Evolutionary conservation across 1,140 invertebrate genomes (phyloP), one percentile per base, ranked within the genome.

Genomic region (Asbolus verrucosus): DNA sequence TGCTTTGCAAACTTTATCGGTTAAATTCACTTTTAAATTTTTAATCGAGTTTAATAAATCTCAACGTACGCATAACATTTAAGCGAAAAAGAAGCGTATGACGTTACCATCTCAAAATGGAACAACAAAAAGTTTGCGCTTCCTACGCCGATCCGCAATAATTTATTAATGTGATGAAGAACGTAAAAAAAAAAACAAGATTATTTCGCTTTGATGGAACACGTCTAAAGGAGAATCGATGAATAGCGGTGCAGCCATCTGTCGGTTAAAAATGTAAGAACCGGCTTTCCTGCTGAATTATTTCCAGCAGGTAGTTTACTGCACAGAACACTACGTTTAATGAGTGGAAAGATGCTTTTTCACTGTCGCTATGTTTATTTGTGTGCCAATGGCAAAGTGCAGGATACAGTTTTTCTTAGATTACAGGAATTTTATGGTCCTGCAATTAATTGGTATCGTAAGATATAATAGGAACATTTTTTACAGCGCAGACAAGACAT

Each of bases 281-380:
- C 39, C 61, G 33, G 4, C 16, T 16, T 63, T 63, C 61, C 60
- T 63, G 61, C 61, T 63, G 36, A 63, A 63, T 63, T 63, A 63
- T 63, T 63, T 63, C 61, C 61, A 63, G 61, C 61, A 63, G 61
- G 61, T 63, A 63, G 61, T 39, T 63, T 39, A 39, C 61, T 63
- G 33, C 38, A 38, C 6, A 24, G 46, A 54, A 24, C 38, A 63
- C 61, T 38, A 63, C 18, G 39, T 63, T 63, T 63, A 63, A 63
- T 63, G 61, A 63, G 46, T 54, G 21, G 16, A 21, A 13, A 24
- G 46, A 24, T 13, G 24, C n/a, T 24, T 24, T 31, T 54, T 54
- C 21, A 13, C 21, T 54, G 21, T 54, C 21, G 24, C 6, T 0
- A 1, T n/a, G 21, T 27, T 27, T 54, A 54, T 54, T 54, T 54